Evolutionary conservation across 2,113 vertebrate species (phyloP).

Genomic region (Micronycteris hirsuta): DNA sequence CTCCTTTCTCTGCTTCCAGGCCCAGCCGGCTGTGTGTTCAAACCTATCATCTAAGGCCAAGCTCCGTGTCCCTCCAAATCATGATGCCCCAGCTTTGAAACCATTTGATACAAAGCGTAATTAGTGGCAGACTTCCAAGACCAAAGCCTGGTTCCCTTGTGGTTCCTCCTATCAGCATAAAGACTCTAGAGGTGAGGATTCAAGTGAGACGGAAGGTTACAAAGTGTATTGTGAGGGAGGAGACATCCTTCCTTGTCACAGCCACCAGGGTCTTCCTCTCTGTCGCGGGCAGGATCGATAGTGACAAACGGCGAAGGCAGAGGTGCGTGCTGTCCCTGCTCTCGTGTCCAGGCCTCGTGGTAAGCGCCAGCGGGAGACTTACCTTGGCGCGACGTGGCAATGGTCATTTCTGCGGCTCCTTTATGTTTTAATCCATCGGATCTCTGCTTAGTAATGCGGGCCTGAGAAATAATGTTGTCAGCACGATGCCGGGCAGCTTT

Average conservation of each 20-base stretch:
- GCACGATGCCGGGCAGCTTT: background rate
- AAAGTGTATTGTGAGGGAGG: background rate
- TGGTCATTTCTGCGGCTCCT: slow-evolving; percentile 30
- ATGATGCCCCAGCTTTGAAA: background rate
- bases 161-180: slow-evolving; percentile 18
- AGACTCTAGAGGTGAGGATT: slow-evolving; percentile 36
- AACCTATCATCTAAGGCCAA: background rate
- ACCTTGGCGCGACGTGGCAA: background rate
- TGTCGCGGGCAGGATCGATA: slow-evolving; percentile 27
- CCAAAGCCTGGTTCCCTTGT: slow-evolving; percentile 17
- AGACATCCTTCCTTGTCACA: background rate
- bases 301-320: background rate
- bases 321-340: background rate
- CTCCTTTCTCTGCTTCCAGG: background rate
- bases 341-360: background rate
- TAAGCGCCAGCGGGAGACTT: background rate
- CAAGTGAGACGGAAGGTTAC: slow-evolving; percentile 26
- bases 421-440: slow-evolving; percentile 24
- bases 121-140: slow-evolving; percentile 23
- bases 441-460: background rate
- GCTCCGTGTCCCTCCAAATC: background rate
- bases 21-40: background rate
- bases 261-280: background rate
- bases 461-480: slow-evolving; percentile 35
- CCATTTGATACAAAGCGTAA: slow-evolving; percentile 40